phyloP scores from a whole-genome alignment of 2,797 vertebrate genomes.

The Halcyon leucocephala region DNA sequence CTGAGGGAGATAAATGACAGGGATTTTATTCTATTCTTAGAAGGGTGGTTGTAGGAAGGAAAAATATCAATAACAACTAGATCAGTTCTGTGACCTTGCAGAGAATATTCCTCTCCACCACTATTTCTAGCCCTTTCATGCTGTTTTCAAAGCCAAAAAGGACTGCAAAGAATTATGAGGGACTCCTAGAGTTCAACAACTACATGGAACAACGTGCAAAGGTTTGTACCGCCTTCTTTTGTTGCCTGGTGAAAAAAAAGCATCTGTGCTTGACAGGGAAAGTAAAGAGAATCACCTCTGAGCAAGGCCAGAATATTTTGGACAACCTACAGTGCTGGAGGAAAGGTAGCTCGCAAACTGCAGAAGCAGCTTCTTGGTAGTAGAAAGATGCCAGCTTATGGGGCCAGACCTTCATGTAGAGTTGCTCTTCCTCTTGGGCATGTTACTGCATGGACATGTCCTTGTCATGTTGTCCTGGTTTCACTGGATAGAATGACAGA shows the following conservation, averaged over 20 bases:
- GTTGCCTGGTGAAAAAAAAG: background rate
- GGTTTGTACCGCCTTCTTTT: background rate
- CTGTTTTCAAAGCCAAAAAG: slow-evolving; percentile 46
- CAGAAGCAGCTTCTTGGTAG: background rate
- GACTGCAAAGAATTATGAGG: background rate
- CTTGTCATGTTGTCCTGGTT: too few species aligned
- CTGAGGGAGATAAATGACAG: slow-evolving; percentile 31
- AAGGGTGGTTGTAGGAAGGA: slow-evolving; percentile 2
- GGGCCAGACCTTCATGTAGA: background rate
- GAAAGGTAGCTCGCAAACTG: background rate
- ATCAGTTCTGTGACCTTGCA: slow-evolving; percentile 51
- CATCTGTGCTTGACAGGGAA: background rate
- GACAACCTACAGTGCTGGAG: background rate
- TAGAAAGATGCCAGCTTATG: background rate
- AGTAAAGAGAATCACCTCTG: background rate
- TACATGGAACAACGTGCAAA: background rate
- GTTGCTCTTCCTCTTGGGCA: too few species aligned
- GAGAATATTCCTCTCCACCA: background rate
- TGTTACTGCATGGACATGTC: too few species aligned
- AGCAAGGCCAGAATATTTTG: background rate
- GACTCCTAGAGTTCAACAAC: background rate
- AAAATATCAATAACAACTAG: slow-evolving; percentile 55
- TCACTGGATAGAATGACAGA: too few species aligned
- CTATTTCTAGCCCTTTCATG: slow-evolving; percentile 29
- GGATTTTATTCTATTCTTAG: slow-evolving; percentile 35